Conservation (phyloP, 37 sponge, comb jelly and placozoan genomes). For the Agelas oroides region DNA sequence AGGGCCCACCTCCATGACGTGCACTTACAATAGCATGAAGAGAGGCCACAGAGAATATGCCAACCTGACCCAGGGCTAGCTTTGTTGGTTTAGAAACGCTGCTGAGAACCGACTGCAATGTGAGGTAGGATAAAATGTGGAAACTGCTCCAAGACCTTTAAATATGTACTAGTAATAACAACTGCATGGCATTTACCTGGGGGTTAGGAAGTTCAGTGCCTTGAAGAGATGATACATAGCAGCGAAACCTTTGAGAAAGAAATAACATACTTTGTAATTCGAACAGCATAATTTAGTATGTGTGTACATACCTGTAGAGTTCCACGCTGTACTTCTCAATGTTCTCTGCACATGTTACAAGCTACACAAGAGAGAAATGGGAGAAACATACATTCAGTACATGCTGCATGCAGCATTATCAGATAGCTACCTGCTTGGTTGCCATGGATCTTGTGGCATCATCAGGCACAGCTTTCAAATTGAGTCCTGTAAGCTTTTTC, state of each 20-base stretch:
- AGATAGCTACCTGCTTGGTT: conserved; percentile 23
- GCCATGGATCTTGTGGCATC: conserved; percentile 20
- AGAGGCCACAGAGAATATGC: conserved; percentile 65
- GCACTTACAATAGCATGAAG: conserved; percentile 63
- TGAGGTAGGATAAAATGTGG: not conserved
- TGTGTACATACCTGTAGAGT: conserved; percentile 35
- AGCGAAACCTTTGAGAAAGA: conserved; percentile 2
- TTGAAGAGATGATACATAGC: conserved; percentile 63
- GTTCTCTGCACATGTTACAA: conserved; percentile 52
- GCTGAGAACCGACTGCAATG: conserved; percentile 40
- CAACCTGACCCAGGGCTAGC: conserved; percentile 28
- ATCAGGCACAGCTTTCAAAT: conserved; percentile 35
- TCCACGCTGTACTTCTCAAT: conserved; percentile 58
- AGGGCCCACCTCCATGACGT: not conserved
- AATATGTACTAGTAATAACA: too few species aligned
- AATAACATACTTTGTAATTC: not conserved
- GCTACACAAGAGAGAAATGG: conserved; percentile 14
- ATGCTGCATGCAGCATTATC: not conserved
- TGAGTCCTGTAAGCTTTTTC: conserved; percentile 61
- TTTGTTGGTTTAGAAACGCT: conserved; percentile 55
- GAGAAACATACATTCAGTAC: not conserved
- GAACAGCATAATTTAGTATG: not conserved
- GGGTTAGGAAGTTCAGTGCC: conserved; percentile 67
- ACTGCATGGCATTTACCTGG: conserved; percentile 32
- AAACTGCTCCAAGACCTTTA: not conserved